Evolutionary conservation across 2,797 vertebrate genomes (phyloP).

Genomic region (Iguana delicatissima): DNA sequence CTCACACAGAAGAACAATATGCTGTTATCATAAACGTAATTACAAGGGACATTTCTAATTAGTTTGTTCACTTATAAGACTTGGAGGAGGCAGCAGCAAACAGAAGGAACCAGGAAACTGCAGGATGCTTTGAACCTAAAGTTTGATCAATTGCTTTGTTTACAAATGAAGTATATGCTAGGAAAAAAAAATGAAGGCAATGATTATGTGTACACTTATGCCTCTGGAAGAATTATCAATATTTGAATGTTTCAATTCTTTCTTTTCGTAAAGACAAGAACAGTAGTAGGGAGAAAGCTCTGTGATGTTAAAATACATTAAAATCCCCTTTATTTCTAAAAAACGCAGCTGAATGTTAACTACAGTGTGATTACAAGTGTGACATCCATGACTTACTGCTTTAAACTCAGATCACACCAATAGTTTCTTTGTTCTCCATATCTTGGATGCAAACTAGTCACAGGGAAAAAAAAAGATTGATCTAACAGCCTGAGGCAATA

Average conservation of each 20-base stretch:
- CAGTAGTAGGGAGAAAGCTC: background rate
- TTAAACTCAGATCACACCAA: constrained; percentile 62
- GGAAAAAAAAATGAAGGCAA: constrained; percentile 50
- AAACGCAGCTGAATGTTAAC: constrained; percentile 29
- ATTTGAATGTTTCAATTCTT: constrained; percentile 48
- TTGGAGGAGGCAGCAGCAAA: constrained; percentile 58
- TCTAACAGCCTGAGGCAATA: constrained; percentile 57
- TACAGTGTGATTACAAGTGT: constrained; percentile 13
- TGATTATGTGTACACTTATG: constrained; percentile 46
- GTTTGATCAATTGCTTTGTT: constrained; percentile 69
- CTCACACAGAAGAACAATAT: constrained; percentile 68
- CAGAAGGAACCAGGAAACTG: constrained; percentile 40
- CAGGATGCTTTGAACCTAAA: constrained; percentile 53
- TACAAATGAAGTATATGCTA: constrained; percentile 57
- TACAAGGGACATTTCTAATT: constrained; percentile 75
- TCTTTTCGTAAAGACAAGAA: background rate
- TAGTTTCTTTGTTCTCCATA: constrained; percentile 53
- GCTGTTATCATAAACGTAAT: constrained; percentile 78
- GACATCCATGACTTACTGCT: constrained; percentile 41
- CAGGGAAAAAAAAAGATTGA: constrained; percentile 47
- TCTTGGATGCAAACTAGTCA: constrained; percentile 53
- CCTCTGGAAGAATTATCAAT: constrained; percentile 35
- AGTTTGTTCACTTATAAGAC: constrained; percentile 70
- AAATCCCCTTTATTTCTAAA: background rate
- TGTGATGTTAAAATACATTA: constrained; percentile 24